These are phyloP conservation scores for Arge pagana DNA, from an alignment of 2,888 invertebrate genomes.

Conservation along the genomic window DNA sequence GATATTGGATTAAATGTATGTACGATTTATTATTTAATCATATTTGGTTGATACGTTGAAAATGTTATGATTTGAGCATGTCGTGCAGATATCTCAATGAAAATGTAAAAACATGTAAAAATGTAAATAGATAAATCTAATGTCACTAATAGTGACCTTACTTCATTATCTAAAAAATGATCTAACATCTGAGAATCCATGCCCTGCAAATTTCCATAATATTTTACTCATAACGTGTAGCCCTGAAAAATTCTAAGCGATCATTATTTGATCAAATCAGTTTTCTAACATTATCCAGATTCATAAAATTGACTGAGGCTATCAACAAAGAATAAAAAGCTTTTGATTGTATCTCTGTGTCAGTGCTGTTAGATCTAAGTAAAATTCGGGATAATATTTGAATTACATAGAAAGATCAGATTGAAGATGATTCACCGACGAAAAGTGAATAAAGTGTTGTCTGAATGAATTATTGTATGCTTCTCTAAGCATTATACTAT, in stretches of 20 bases:
- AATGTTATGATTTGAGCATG: background rate
- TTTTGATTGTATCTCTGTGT: too few relatives aligned
- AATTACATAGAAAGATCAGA: too few relatives aligned
- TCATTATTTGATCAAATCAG: background rate
- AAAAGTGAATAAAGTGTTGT: too few relatives aligned
- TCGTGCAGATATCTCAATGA: constrained; percentile 12
- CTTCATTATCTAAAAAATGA: constrained; percentile 4
- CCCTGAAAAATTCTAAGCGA: background rate
- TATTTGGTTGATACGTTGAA: background rate
- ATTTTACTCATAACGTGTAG: background rate
- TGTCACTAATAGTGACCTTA: constrained; percentile 3
- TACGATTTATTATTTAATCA: constrained; percentile 7
- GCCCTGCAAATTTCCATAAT: constrained; percentile 2
- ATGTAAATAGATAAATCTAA: constrained; percentile 17
- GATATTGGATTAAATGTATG: constrained; percentile 16
- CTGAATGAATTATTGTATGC: too few relatives aligned
- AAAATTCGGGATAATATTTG: too few relatives aligned
- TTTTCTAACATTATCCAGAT: too few relatives aligned
- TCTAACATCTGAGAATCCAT: background rate
- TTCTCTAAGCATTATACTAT: too few relatives aligned
- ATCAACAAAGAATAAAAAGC: too few relatives aligned
- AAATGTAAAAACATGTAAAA: constrained; percentile 20
- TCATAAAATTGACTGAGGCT: too few relatives aligned
- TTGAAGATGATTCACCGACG: too few relatives aligned
- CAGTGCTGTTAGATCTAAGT: too few relatives aligned